phyloP scores from a whole-genome alignment of 2,797 vertebrate genomes.

The Channallabes apus region DNA sequence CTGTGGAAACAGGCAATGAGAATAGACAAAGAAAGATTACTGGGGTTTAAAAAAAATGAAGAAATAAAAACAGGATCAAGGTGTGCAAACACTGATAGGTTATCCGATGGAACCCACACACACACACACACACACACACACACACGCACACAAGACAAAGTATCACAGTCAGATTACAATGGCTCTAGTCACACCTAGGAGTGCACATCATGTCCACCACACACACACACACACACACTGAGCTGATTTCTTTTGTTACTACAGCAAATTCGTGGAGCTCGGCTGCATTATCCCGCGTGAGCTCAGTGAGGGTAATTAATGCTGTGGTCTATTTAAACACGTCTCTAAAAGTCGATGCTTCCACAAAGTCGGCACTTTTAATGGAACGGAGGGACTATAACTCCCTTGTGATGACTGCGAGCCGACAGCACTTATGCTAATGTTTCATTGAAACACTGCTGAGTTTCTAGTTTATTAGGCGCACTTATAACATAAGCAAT shows the following conservation, averaged over 20 bases:
- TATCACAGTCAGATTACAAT: slow-evolving; percentile 22
- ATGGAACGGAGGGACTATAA: slow-evolving; percentile 24
- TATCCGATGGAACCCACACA: slow-evolving; percentile 26
- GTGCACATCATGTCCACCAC: neutral
- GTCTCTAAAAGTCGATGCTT: neutral
- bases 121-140: slow-evolving; percentile 16
- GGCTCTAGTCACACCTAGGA: neutral
- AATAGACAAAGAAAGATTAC: slow-evolving; percentile 62
- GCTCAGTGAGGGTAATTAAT: slow-evolving; percentile 34
- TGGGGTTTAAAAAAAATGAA: slow-evolving; percentile 62
- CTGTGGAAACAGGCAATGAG: neutral
- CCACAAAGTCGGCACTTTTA: neutral
- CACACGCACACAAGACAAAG: slow-evolving; percentile 20
- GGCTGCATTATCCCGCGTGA: neutral
- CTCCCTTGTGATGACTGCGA: slow-evolving; percentile 22
- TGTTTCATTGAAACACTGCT: neutral
- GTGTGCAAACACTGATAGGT: slow-evolving; percentile 54
- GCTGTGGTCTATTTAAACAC: slow-evolving; percentile 12
- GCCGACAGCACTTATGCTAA: slow-evolving; percentile 18
- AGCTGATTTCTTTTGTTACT: slow-evolving; percentile 1
- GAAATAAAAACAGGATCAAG: slow-evolving; percentile 65
- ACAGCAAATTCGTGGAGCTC: slow-evolving; percentile 18
- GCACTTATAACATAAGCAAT: neutral
- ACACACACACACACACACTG: slow-evolving; percentile 1
- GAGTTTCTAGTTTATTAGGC: neutral